Base-by-base conservation (phyloP, 1,140 invertebrate genomes). In the Lepidotrigona ventralis region DNA sequence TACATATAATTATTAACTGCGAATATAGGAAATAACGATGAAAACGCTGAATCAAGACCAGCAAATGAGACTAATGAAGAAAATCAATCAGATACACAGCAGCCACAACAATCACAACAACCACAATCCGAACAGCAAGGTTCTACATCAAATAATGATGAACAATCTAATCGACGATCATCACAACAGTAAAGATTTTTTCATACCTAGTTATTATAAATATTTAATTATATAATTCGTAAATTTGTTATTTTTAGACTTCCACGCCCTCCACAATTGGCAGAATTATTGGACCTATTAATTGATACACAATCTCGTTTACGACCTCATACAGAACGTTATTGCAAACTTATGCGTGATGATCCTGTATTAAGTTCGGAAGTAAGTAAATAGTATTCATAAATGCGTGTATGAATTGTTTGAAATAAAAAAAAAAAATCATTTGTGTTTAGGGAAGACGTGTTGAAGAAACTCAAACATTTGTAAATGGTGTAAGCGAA, bases 401-500 rank as follows among this genome's bases (percentile, higher is more conserved):
- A 6, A 70, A 63, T 46, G 21, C 4, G 5, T 9, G 46, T 69
- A 17, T 21, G 29, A n/a, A 60, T 53, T 39, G 1, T 14, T 69
- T 69, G 19, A 21, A 76, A 58, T 69, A 9, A 58, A n/a, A 33
- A 33, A 33, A n/a, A 33, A 64, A 46, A 12, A 33, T n/a, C 58
- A 53, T 78, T 56, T 60, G 56, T 58, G 17, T 79, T 68, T 79
- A 96, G 94, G 91, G 92, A 75, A 92, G 93, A 66, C 86, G 94
- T 0, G 87, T 91, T n/a, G 94, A 95, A 76, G 92, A 95, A 81
- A 95, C 95, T 11, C 97, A 97, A 90, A 94, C 95, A 8, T 92
- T 96, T 39, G 96, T 97, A 63, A 96, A 97, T 89, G 93, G 96
- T 23, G 96, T 98, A 1, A 97, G 96, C 0, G 96, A 97, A 92